These are phyloP conservation scores for Apantesis nais DNA, from an alignment of 2,888 invertebrate genomes.

Conservation along the genomic window DNA sequence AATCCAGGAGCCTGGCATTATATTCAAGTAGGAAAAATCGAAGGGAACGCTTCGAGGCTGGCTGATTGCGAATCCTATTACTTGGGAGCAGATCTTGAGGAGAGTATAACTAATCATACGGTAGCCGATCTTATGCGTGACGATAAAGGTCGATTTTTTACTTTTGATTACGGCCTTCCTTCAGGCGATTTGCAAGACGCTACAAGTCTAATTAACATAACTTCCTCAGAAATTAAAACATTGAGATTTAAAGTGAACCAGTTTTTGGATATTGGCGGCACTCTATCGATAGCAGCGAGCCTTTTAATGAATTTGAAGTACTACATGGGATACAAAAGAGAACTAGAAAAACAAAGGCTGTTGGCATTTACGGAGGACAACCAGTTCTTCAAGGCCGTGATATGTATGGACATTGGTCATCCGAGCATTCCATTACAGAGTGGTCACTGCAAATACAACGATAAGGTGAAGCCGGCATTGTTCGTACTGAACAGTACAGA, in stretches of 20 bases:
- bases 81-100: conserved; percentile 56
- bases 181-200: conserved; percentile 87
- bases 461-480: conserved; percentile 82
- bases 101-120: conserved; percentile 58
- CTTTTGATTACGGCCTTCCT: conserved; percentile 90
- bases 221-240: conserved; percentile 87
- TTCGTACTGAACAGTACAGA: conserved; percentile 88
- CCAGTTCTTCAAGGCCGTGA: conserved; percentile 84
- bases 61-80: conserved; percentile 73
- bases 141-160: conserved; percentile 90
- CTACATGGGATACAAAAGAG: conserved; percentile 78
- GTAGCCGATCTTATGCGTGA: conserved; percentile 79
- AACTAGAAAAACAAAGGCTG: conserved; percentile 58
- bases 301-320: conserved; percentile 86
- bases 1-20: conserved; percentile 87
- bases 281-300: conserved; percentile 89
- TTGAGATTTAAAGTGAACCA: conserved; percentile 90
- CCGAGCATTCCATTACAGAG: conserved; percentile 87
- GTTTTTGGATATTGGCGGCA: conserved; percentile 92
- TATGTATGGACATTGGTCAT: conserved; percentile 87
- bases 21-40: conserved; percentile 62
- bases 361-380: conserved; percentile 77
- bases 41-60: conserved; percentile 58
- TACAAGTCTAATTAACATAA: conserved; percentile 88
- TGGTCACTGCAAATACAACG: conserved; percentile 86